These are phyloP conservation scores for Phortica magna DNA, from an alignment of 2,888 invertebrate species.

Conservation along the genomic window DNA sequence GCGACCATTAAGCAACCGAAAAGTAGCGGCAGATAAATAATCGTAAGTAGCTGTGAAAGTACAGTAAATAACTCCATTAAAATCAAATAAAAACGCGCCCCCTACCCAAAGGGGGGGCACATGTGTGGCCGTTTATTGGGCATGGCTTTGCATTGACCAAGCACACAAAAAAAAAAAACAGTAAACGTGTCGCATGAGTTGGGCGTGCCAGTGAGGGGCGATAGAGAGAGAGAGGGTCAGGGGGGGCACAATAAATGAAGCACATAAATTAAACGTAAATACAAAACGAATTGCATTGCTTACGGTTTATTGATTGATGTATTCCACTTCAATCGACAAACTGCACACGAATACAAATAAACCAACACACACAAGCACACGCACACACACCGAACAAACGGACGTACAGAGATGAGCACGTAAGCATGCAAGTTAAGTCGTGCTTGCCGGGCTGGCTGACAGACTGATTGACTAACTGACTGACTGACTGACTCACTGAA, in stretches of 20 bases:
- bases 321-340: conserved; percentile 18
- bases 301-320: conserved; percentile 33
- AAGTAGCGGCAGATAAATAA: conserved; percentile 38
- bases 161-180: not conserved
- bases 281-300: conserved; percentile 20
- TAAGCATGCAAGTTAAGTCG: not conserved
- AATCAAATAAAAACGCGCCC: not conserved
- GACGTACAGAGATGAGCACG: not conserved
- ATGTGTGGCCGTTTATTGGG: not conserved
- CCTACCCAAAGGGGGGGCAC: too few relatives aligned
- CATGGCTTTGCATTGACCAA: not conserved
- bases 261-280: conserved; percentile 36
- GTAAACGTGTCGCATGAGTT: too few relatives aligned
- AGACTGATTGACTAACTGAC: too few relatives aligned
- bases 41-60: conserved; percentile 36
- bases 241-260: conserved; percentile 17
- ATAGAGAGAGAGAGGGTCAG: not conserved
- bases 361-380: not conserved
- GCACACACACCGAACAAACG: conserved; percentile 4
- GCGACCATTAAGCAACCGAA: conserved; percentile 36
- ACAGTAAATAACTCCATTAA: conserved; percentile 33
- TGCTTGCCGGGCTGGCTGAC: not conserved
- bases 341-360: not conserved
- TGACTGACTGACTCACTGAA: not conserved
- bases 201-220: not conserved